Evolutionary conservation across 2,888 invertebrate species (phyloP).

Genomic region (Seira musarum): DNA sequence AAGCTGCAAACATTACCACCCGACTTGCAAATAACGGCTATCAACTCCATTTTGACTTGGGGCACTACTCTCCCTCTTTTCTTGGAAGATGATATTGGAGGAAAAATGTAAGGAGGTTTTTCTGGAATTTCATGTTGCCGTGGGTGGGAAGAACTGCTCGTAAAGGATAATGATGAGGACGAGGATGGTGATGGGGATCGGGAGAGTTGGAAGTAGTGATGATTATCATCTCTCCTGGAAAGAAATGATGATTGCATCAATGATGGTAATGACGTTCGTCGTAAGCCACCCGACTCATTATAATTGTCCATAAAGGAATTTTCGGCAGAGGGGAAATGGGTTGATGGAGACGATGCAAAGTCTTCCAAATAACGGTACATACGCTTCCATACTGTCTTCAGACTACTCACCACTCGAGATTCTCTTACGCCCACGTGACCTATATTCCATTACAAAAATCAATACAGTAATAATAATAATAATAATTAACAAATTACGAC

Average conservation of each 20-base stretch:
- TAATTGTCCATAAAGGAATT: slow-evolving; percentile 7
- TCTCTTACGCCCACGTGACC: slow-evolving; percentile 12
- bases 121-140: background rate
- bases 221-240: background rate
- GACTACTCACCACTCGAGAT: slow-evolving; percentile 35
- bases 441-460: background rate
- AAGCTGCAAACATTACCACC: background rate
- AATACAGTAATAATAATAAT: too few species aligned
- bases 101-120: background rate
- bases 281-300: slow-evolving; percentile 2
- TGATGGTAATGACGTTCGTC: background rate
- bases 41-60: slow-evolving; percentile 50
- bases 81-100: slow-evolving; percentile 8
- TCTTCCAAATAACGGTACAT: slow-evolving; percentile 44
- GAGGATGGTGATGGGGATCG: slow-evolving; percentile 13
- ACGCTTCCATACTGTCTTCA: slow-evolving; percentile 45
- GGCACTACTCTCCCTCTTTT: background rate
- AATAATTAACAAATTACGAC: too few species aligned
- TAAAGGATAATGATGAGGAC: slow-evolving; percentile 17
- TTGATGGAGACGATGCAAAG: slow-evolving; percentile 23
- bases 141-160: background rate
- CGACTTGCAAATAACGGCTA: slow-evolving; percentile 50
- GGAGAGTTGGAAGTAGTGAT: background rate
- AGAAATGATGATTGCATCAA: slow-evolving; percentile 3
- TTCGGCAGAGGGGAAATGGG: slow-evolving; percentile 15